Percentiles rank a stretch among this genome's conserved stretches.
Conservation (phyloP, 2,888 invertebrate genomes). For the Mesochorus sp. region DNA sequence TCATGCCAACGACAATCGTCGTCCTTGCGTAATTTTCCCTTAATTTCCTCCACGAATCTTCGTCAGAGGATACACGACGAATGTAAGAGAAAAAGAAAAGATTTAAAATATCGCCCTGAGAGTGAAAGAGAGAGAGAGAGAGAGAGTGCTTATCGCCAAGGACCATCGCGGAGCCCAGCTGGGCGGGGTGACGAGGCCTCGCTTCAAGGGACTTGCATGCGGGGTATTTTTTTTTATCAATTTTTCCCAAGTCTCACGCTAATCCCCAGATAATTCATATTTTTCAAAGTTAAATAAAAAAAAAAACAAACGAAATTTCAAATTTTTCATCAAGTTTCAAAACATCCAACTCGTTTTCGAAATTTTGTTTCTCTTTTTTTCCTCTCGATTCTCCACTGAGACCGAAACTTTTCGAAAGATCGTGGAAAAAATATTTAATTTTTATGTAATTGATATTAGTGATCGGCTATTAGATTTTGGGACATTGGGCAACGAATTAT, state of each 20-base stretch:
- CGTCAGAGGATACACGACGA: too few species aligned
- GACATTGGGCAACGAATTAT: too few species aligned
- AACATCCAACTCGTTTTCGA: neutral
- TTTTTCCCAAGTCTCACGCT: neutral
- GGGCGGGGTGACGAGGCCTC: constrained; percentile 58
- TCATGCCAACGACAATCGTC: neutral
- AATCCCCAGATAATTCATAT: neutral
- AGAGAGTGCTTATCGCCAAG: constrained; percentile 57
- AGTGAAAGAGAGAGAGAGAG: constrained; percentile 20
- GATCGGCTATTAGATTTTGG: too few species aligned
- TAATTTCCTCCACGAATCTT: neutral
- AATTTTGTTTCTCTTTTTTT: too few species aligned
- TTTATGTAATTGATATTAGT: too few species aligned
- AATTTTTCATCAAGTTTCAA: neutral
- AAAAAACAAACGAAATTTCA: too few species aligned
- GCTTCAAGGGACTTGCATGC: constrained; percentile 42
- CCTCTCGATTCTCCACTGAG: too few species aligned
- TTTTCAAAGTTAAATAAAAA: neutral
- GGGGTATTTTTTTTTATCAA: neutral
- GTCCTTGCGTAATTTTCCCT: neutral
- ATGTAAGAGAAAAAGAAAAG: neutral
- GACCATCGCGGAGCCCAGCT: constrained; percentile 59
- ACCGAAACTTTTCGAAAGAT: too few species aligned
- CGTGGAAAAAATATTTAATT: too few species aligned
- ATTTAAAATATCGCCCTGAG: constrained; percentile 22